Evolutionary conservation across 2,113 vertebrate genomes (phyloP).

Genomic region (Geothlypis trichas): DNA sequence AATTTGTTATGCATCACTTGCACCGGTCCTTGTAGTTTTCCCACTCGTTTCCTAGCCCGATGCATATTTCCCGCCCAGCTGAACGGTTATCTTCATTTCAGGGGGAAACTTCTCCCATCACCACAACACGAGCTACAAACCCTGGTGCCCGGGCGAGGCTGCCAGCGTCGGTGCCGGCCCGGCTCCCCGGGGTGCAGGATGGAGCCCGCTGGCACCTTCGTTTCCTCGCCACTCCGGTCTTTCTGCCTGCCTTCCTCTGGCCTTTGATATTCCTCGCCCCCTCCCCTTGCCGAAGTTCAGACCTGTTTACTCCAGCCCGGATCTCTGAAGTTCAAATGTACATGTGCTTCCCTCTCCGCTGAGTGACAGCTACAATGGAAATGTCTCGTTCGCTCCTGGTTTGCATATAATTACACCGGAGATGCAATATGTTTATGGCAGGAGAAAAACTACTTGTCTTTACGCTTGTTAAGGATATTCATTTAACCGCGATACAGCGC

Average conservation of each 20-base stretch:
- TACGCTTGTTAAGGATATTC: constrained; percentile 49
- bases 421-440: constrained; percentile 67
- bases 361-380: constrained; percentile 75
- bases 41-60: background rate
- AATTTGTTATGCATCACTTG: background rate
- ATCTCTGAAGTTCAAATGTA: constrained; percentile 75
- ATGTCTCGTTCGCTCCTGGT: constrained; percentile 65
- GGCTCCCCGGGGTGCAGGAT: background rate
- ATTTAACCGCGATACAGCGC: constrained; percentile 15
- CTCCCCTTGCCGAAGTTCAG: constrained; percentile 62
- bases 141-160: background rate
- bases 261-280: constrained; percentile 1
- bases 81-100: background rate
- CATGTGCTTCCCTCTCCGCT: constrained; percentile 47
- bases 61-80: background rate
- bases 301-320: constrained; percentile 60
- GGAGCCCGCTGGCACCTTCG: background rate
- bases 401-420: constrained; percentile 73
- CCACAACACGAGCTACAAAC: background rate
- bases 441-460: constrained; percentile 64
- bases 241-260: background rate
- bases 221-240: background rate
- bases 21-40: background rate
- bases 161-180: background rate
- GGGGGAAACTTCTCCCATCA: background rate